A percentile compares a stretch with the other conserved stretches of the same genome.
Evolutionary conservation across 2,797 vertebrate species (phyloP).

Genomic region (Choloepus didactylus): DNA sequence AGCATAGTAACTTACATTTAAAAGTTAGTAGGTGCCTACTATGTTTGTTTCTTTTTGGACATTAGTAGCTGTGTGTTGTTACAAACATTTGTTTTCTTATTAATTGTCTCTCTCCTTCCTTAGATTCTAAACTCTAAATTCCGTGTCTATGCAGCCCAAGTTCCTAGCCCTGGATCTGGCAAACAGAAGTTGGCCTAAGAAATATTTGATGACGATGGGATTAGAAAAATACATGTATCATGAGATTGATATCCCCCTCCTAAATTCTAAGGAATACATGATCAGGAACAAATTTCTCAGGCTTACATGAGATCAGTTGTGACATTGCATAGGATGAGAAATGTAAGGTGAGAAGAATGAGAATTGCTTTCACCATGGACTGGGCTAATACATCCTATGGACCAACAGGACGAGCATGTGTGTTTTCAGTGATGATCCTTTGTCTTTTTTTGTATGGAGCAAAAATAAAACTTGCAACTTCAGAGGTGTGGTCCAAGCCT

Average conservation of each 20-base stretch:
- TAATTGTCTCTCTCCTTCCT: neutral
- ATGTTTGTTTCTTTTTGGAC: neutral
- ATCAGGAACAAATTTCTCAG: neutral
- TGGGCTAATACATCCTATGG: neutral
- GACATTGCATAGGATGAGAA: neutral
- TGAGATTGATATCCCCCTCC: neutral
- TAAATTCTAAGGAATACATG: neutral
- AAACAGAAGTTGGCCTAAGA: neutral
- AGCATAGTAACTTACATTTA: neutral
- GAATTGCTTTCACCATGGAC: neutral
- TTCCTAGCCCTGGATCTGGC: neutral
- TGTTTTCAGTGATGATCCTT: neutral
- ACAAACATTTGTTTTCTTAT: neutral
- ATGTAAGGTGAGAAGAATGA: neutral
- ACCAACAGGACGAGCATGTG: neutral
- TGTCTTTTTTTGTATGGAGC: neutral
- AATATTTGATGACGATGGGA: constrained; percentile 27
- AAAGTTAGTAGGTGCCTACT: neutral
- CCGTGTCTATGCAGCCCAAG: neutral
- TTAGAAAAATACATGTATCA: neutral
- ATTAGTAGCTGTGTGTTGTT: neutral
- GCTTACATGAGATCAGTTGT: neutral
- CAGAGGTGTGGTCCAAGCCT: neutral
- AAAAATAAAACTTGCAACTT: constrained; percentile 16
- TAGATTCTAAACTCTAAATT: constrained; percentile 13